phyloP scores from a whole-genome alignment of 2,888 invertebrate species.

The Andrena chrysosceles region DNA sequence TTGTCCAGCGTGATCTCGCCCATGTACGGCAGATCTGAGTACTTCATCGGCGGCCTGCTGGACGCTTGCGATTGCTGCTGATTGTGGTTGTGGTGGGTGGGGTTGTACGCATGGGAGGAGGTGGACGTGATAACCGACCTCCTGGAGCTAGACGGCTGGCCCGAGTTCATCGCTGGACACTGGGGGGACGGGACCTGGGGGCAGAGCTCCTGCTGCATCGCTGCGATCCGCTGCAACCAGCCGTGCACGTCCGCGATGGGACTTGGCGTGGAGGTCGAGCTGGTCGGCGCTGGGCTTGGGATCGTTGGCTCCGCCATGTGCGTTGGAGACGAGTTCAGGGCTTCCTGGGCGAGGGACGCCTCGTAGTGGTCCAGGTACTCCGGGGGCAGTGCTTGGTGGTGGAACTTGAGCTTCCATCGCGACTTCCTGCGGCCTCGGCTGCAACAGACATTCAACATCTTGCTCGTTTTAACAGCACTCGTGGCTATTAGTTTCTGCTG shows the following conservation, averaged over 20 bases:
- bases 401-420: slow-evolving; percentile 91
- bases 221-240: slow-evolving; percentile 91
- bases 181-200: slow-evolving; percentile 58
- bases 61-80: slow-evolving; percentile 76
- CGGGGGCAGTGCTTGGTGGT: slow-evolving; percentile 92
- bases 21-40: slow-evolving; percentile 95
- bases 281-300: slow-evolving; percentile 83
- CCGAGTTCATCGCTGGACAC: slow-evolving; percentile 39
- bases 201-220: slow-evolving; percentile 88
- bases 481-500: not conserved
- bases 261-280: slow-evolving; percentile 75
- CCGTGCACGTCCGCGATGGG: slow-evolving; percentile 84
- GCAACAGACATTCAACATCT: slow-evolving; percentile 40
- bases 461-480: not conserved
- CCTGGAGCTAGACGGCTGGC: slow-evolving; percentile 64
- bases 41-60: slow-evolving; percentile 87
- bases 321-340: slow-evolving; percentile 77
- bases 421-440: slow-evolving; percentile 87
- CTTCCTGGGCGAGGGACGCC: slow-evolving; percentile 88
- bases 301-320: slow-evolving; percentile 75
- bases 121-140: slow-evolving; percentile 82
- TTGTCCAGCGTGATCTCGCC: slow-evolving; percentile 96
- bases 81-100: slow-evolving; percentile 59
- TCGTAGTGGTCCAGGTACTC: slow-evolving; percentile 93
- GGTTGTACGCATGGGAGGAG: slow-evolving; percentile 68